Base-by-base conservation (phyloP, 2,797 vertebrate species). In the Gymnodraco acuticeps region DNA sequence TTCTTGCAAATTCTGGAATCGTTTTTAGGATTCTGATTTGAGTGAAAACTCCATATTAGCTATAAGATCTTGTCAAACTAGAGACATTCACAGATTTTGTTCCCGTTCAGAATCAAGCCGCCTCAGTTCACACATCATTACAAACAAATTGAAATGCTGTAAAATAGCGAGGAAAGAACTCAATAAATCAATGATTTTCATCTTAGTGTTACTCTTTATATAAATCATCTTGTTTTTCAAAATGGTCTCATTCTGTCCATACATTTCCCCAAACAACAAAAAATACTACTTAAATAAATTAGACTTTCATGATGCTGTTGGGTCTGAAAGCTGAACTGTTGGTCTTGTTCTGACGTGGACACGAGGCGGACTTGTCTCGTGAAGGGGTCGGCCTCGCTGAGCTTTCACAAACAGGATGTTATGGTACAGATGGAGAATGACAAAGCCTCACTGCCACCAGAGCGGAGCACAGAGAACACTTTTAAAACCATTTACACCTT, bases 381-480 rank as follows among this genome's bases (percentile, higher is more conserved):
- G 78, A 74, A 20, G 7, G 77, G 75, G 52, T 33, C 67, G 2
- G 46, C 60, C 60, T 60, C 46, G 11, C 59, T n/a, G n/a, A 75
- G 50, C 60, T 51, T 68, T 42, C 16, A 69, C 43, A 64, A n/a
- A 80, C 66, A 46, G 62, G 75, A 89, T 87, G 78, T 79, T 78
- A 86, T 85, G 81, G 51, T 86, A 87, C 85, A 89, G 70, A 80
- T 86, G 86, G 58, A 83, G 61, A n/a, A 75, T 64, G 68, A 75
- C 5, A 10, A 72, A 47, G 67, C 59, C 20, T 78, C 75, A 80
- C 41, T 3, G 27, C 82, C 82, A 75, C 80, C 84, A 85, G 80
- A 88, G 61, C 81, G 50, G 80, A 87, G 78, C 69, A 43, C 61
- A 53, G 10, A 70, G 5, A 15, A 65, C 5, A 2, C 31, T 50